Percentiles rank a stretch among this genome's conserved stretches.
These are phyloP conservation scores for Samia ricini DNA, from an alignment of 1,140 invertebrate species.

Conservation along the genomic window DNA sequence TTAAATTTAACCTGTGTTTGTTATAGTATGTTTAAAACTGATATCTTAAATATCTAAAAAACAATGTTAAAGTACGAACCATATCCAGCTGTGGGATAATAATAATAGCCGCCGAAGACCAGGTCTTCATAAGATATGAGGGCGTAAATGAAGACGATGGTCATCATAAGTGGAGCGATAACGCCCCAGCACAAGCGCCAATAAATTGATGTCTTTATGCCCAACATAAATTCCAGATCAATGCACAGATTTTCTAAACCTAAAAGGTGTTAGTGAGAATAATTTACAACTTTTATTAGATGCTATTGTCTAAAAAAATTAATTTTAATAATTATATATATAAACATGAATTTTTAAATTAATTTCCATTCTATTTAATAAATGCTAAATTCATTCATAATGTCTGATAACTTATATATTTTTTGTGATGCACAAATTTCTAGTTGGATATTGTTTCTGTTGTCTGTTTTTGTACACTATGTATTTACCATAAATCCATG, in stretches of 20 bases:
- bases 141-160: constrained; percentile 84
- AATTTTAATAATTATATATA: too few relatives aligned
- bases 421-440: too few relatives aligned
- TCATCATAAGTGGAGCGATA: constrained; percentile 84
- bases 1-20: not conserved
- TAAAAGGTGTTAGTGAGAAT: constrained; percentile 32
- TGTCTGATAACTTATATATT: too few relatives aligned
- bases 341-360: too few relatives aligned
- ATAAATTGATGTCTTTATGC: constrained; percentile 83
- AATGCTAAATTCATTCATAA: too few relatives aligned
- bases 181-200: constrained; percentile 91
- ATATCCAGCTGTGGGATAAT: constrained; percentile 32
- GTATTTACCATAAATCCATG: constrained; percentile 89
- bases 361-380: too few relatives aligned
- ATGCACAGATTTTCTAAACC: constrained; percentile 84
- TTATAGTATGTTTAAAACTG: too few relatives aligned
- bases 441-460: too few relatives aligned
- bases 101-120: constrained; percentile 66
- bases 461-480: not conserved
- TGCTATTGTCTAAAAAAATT: too few relatives aligned
- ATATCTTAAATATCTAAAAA: too few relatives aligned
- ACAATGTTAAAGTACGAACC: not conserved
- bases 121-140: constrained; percentile 75
- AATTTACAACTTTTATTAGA: not conserved
- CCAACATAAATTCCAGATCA: constrained; percentile 89